Base-by-base conservation (phyloP, 1,140 invertebrate species). In the Phymorhynchus buccinoides region DNA sequence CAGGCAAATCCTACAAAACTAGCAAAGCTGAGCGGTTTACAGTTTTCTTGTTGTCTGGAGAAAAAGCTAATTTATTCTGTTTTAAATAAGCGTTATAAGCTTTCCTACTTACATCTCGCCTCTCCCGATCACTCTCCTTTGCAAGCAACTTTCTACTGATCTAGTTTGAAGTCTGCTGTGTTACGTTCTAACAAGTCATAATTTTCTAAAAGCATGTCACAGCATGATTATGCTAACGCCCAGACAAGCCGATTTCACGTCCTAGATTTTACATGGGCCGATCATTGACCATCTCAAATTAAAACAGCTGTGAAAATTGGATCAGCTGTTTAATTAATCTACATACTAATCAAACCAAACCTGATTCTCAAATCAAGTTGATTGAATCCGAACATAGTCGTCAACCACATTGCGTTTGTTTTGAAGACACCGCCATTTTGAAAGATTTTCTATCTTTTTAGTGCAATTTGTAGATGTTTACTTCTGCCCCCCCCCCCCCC, bases 361-460 rank as follows among this genome's bases (percentile, higher is more conserved):
- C 56, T 62, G 56, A 62, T 62, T 62, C 56, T 27, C 22, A 62
- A 27, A 27, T 62, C 22, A 12, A 62, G 56, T 62, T 62, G 56
- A 18, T 62, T 62, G 0, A 62, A 27, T 62, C 4, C n/a, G 56
- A 27, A 62, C 56, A 27, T 62, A 18, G 56, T 62, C 22, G 56
- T 62, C 56, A 62, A 62, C 68, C 68, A 71, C 68, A 35, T 9
- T 30, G 18, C 12, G 52, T 52, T 71, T 83, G 81, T 83, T 83
- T 83, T 83, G 62, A 83, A 83, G 81, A 22, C 56, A 71, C 81
- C 81, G 81, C 81, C 81, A 83, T 81, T 81, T 42, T 44, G 41
- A 41, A 12, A 27, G 32, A 1, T 6, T 41, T 27, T 37, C 2
- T 75, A 22, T 75, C 66, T 44, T 3, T 39, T 66, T n/a, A 73